phyloP scores from a whole-genome alignment of 2,797 vertebrate species.

The Anguilla anguilla region DNA sequence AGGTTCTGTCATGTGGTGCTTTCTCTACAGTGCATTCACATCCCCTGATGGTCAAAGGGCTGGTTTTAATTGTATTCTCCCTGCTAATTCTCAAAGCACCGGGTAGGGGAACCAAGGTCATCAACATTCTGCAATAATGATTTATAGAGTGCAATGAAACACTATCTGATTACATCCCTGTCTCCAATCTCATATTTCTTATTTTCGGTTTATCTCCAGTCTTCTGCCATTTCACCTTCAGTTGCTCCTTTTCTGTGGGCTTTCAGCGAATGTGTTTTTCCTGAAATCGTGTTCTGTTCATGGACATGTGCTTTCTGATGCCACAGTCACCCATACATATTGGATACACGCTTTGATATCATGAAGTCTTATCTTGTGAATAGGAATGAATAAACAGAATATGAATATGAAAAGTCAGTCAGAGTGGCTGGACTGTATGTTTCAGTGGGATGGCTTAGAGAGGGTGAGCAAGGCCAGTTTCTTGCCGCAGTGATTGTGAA shows the following conservation, averaged over 20 bases:
- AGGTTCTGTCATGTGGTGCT: background rate
- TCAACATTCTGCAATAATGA: constrained; percentile 49
- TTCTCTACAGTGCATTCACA: background rate
- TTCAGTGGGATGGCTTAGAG: background rate
- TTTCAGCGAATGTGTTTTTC: background rate
- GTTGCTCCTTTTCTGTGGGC: background rate
- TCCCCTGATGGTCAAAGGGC: constrained; percentile 46
- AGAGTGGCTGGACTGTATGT: background rate
- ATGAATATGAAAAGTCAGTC: background rate
- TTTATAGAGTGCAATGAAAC: constrained; percentile 52
- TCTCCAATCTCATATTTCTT: background rate
- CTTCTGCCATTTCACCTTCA: background rate
- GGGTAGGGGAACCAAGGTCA: constrained; percentile 41
- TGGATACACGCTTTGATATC: background rate
- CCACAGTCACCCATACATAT: background rate
- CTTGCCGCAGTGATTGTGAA: background rate
- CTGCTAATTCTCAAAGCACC: constrained; percentile 59
- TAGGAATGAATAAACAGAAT: background rate
- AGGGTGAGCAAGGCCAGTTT: background rate
- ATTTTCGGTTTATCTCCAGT: background rate
- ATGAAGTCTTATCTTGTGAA: background rate
- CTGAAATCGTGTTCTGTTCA: background rate
- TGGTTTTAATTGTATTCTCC: constrained; percentile 49
- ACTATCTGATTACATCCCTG: constrained; percentile 33
- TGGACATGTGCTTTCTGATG: background rate